phyloP scores from a whole-genome alignment of 1,140 invertebrate species.

The Euwallacea fornicatus region DNA sequence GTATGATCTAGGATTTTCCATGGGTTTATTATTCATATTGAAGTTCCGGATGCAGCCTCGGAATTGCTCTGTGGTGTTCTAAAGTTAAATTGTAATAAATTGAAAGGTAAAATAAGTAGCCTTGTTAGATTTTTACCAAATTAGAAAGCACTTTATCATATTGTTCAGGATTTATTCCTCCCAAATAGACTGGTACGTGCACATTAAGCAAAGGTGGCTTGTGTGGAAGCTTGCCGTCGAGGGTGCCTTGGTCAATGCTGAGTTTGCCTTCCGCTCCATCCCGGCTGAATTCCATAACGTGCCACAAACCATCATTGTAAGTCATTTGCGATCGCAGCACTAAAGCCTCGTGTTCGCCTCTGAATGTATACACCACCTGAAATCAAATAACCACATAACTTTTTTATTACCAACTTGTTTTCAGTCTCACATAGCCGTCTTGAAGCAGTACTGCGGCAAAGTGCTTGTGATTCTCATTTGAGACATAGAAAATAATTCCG shows the following conservation, averaged over 20 bases:
- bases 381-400: slow-evolving; percentile 1
- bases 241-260: slow-evolving; percentile 65
- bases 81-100: slow-evolving; percentile 20
- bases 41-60: slow-evolving; percentile 87
- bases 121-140: slow-evolving; percentile 49
- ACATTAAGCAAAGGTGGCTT: slow-evolving; percentile 63
- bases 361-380: slow-evolving; percentile 71
- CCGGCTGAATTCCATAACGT: slow-evolving; percentile 69
- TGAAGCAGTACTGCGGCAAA: slow-evolving; percentile 81
- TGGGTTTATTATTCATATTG: slow-evolving; percentile 68
- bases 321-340: slow-evolving; percentile 58
- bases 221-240: slow-evolving; percentile 62
- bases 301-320: slow-evolving; percentile 88
- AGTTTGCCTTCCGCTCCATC: slow-evolving; percentile 63
- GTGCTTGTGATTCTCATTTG: slow-evolving; percentile 67
- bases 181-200: slow-evolving; percentile 75
- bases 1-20: slow-evolving; percentile 58
- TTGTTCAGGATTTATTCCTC: slow-evolving; percentile 59
- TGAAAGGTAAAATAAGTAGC: slow-evolving; percentile 8
- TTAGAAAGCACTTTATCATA: slow-evolving; percentile 43
- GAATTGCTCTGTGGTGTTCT: slow-evolving; percentile 65
- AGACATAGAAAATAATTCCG: slow-evolving; percentile 83
- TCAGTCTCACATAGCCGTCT: slow-evolving; percentile 68
- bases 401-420: slow-evolving; percentile 1
- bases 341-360: slow-evolving; percentile 62